Evolutionary conservation across 2,888 invertebrate genomes (phyloP).

Genomic region (Chymomyza procnemis): DNA sequence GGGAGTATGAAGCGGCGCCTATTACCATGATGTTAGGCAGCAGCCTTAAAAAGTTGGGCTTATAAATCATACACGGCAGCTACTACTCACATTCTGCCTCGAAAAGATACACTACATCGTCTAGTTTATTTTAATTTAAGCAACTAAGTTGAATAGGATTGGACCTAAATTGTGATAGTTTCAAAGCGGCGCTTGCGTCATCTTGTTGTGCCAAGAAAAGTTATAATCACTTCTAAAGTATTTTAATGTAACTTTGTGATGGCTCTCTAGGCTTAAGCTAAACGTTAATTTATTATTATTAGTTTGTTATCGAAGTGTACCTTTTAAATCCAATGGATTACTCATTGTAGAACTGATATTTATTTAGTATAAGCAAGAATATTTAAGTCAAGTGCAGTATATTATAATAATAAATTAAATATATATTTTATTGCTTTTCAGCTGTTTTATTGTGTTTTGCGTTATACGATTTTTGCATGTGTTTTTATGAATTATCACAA

Average conservation of each 20-base stretch:
- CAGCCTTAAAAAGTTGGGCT: conserved; percentile 18
- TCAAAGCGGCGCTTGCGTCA: not conserved
- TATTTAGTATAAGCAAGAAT: not conserved
- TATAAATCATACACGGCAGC: conserved; percentile 21
- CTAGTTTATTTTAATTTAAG: no score
- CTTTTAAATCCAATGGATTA: not conserved
- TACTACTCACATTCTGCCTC: no score
- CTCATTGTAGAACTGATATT: not conserved
- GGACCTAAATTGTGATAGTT: not conserved
- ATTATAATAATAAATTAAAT: not conserved
- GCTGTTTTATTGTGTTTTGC: not conserved
- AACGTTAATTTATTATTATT: not conserved
- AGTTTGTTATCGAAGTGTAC: not conserved
- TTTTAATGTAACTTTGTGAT: not conserved
- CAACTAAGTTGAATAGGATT: not conserved
- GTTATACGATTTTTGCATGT: conserved; percentile 24
- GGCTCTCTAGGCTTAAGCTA: not conserved
- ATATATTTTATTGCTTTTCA: not conserved
- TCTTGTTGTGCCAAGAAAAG: not conserved
- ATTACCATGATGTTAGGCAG: conserved; percentile 11
- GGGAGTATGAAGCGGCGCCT: conserved; percentile 3
- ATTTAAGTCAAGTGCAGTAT: not conserved
- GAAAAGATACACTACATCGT: no score
- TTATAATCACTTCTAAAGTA: not conserved
- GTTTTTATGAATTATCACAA: not conserved